Evolutionary conservation across 2,888 invertebrate genomes (phyloP).

Genomic region (Drosophila borealis): DNA sequence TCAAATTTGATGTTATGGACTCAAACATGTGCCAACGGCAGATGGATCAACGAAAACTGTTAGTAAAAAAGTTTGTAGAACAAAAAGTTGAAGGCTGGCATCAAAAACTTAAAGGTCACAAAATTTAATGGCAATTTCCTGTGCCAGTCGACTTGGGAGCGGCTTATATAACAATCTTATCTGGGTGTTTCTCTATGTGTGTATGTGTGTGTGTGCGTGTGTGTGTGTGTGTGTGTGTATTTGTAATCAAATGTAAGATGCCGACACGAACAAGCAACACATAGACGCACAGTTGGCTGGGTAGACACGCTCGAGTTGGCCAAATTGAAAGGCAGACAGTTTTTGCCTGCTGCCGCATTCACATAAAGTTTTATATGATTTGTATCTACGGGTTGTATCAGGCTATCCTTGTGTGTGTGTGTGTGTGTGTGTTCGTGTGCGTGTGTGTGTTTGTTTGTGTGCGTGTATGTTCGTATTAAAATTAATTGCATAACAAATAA

Average conservation of each 20-base stretch:
- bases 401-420: not conserved
- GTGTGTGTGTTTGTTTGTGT: conserved; percentile 14
- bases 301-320: conserved; percentile 58
- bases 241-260: conserved; percentile 55
- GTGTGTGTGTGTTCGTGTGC: conserved; percentile 12
- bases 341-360: conserved; percentile 54
- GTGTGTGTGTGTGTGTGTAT: conserved; percentile 21
- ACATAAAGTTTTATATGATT: conserved; percentile 71
- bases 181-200: conserved; percentile 11
- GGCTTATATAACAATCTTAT: conserved; percentile 51
- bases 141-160: conserved; percentile 38
- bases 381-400: conserved; percentile 58
- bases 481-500: conserved; percentile 78
- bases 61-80: conserved; percentile 36
- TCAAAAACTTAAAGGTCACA: conserved; percentile 65
- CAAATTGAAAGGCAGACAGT: conserved; percentile 63
- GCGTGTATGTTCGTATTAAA: conserved; percentile 61
- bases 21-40: conserved; percentile 35
- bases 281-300: conserved; percentile 44
- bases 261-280: conserved; percentile 33
- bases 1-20: conserved; percentile 43
- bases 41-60: conserved; percentile 26
- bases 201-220: conserved; percentile 16
- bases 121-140: conserved; percentile 74
- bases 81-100: conserved; percentile 36